A percentile compares a stretch with the other conserved stretches of the same genome.
phyloP scores from a whole-genome alignment of 1,140 invertebrate species.

The Heliothis virescens region DNA sequence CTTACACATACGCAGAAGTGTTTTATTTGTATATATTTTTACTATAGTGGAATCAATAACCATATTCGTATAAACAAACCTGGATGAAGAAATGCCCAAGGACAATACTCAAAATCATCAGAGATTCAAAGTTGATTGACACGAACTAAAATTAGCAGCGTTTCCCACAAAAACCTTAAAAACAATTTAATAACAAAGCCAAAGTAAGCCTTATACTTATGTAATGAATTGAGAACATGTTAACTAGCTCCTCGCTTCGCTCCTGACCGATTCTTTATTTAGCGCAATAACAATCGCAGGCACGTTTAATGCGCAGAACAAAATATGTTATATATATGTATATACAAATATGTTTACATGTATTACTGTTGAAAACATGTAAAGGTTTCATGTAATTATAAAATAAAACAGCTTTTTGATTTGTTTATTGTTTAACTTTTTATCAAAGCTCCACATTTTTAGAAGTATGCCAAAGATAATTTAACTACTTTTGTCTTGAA shows the following conservation, averaged over 20 bases:
- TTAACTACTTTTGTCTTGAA: no score
- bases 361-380: background rate
- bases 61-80: no score
- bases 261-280: constrained; percentile 2
- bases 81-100: no score
- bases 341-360: constrained; percentile 1
- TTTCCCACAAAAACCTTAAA: background rate
- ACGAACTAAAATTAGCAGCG: no score
- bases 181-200: background rate
- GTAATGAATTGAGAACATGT: no score
- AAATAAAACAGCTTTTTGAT: constrained; percentile 16
- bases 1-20: no score
- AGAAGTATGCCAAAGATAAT: background rate
- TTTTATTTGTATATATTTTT: no score
- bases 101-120: no score
- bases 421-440: background rate
- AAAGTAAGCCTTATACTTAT: no score
- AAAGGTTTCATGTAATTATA: constrained; percentile 16
- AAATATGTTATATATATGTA: no score
- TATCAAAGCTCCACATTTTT: background rate
- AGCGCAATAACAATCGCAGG: constrained; percentile 15
- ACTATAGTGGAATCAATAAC: no score
- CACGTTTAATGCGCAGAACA: background rate
- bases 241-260: background rate
- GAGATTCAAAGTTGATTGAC: no score